Conservation (phyloP, 2,113 vertebrate species). For the Formicarius rufipectus region DNA sequence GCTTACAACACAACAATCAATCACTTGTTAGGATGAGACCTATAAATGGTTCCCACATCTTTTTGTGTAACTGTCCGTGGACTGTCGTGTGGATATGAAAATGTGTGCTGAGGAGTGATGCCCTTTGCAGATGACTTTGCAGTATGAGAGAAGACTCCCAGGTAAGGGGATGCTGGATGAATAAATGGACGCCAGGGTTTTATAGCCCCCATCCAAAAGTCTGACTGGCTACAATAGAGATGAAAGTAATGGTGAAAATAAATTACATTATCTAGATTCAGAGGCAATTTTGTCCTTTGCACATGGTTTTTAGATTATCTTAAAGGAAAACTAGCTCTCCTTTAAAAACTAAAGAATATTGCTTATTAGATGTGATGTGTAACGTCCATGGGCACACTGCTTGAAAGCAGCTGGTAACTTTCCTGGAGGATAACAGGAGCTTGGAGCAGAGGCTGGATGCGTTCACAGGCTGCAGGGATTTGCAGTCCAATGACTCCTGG, state of each 20-base stretch:
- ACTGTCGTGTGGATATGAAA: neutral
- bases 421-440: neutral
- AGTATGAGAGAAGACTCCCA: neutral
- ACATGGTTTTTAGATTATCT: neutral
- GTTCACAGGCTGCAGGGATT: neutral
- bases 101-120: neutral
- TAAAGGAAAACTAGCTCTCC: neutral
- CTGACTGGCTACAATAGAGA: neutral
- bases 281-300: neutral
- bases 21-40: neutral
- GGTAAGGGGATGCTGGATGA: neutral
- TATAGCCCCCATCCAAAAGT: neutral
- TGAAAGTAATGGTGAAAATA: neutral
- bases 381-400: accelerated
- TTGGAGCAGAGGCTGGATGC: neutral
- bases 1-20: neutral
- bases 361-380: neutral
- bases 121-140: neutral
- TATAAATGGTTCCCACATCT: neutral
- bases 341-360: neutral
- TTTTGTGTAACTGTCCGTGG: neutral
- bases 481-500: neutral
- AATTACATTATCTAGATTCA: neutral
- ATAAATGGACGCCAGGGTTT: neutral
- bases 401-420: neutral